Base-by-base conservation (phyloP, 2,113 vertebrate species). In the Cyprinodon brontotheroides region DNA sequence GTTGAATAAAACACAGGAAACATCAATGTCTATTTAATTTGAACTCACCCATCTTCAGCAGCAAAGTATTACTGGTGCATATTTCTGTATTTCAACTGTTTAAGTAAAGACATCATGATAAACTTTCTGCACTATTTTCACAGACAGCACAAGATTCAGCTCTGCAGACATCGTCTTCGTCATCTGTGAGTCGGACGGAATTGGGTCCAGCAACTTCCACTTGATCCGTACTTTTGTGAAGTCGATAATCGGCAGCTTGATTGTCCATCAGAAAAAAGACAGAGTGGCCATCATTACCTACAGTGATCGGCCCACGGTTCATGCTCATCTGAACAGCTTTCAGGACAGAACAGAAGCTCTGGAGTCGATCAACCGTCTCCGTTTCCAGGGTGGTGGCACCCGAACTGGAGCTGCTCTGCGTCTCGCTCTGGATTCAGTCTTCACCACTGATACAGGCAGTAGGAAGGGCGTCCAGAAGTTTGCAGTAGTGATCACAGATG, bases 131-230 rank as follows among this genome's bases (percentile, higher is more conserved):
- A 47, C 53, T 86, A 39, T 15, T 60, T 82, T 81, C 43, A 50
- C 84, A 96, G 95, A 85, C 14, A 96, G 95, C 74, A 86, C 20
- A n/a, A 76, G 36, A 57, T 87, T 88, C 3, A 63, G 83, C 14
- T 2, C 91, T 4, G 93, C 94, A 5, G 95, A 95, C 78, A 78
- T 94, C 39, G 94, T 93, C 2, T 95, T 96, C 74, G 92, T 96
- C 36, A 86, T 95, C 70, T 94, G 96, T 50, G 91, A 94, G 39
- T 95, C 95, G 0, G 84, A 78, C 48, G 90, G 87, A 22, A 88
- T 75, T 2, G 75, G 57, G 60, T 0, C 0, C 0, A 0, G 0
- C 5, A 86, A 92, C 74, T 95, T 95, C 74, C 82, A 85, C 4
- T 86, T 89, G 62, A 72, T 92, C 0, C 83, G 92, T 17, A 1